phyloP scores from a whole-genome alignment of 1,140 invertebrate species.

The Drosophila ananassae region DNA sequence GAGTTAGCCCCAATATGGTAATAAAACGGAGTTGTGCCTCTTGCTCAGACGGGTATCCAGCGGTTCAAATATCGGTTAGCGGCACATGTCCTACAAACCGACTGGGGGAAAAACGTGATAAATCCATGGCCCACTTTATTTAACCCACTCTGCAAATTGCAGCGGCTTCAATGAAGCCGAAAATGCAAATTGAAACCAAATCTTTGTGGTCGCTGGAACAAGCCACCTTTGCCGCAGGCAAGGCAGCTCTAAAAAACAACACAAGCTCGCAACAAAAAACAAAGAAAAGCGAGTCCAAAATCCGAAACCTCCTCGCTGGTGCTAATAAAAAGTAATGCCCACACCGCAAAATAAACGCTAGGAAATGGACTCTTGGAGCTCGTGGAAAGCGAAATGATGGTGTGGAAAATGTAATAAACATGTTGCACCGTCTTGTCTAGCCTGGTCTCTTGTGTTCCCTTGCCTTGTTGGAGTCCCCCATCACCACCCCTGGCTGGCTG shows the following conservation, averaged over 20 bases:
- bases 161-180: constrained; percentile 74
- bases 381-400: constrained; percentile 61
- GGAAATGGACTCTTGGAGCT: constrained; percentile 53
- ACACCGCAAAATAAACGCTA: constrained; percentile 73
- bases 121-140: constrained; percentile 72
- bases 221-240: constrained; percentile 7
- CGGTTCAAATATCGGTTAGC: constrained; percentile 73
- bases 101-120: constrained; percentile 73
- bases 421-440: constrained; percentile 53
- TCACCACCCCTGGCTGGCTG: constrained; percentile 1
- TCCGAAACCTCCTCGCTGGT: constrained; percentile 47
- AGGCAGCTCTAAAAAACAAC: neutral
- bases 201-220: constrained; percentile 54
- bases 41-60: constrained; percentile 2
- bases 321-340: constrained; percentile 78
- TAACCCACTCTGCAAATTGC: constrained; percentile 66
- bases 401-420: constrained; percentile 81
- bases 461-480: neutral
- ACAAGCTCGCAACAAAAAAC: constrained; percentile 8
- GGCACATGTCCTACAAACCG: constrained; percentile 81
- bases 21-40: constrained; percentile 60
- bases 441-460: neutral
- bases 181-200: constrained; percentile 81
- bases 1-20: constrained; percentile 77
- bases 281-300: constrained; percentile 21